Evolutionary conservation across 2,113 vertebrate genomes (phyloP), one percentile per base, ranked within the genome.

Genomic region (Pogona vitticeps): DNA sequence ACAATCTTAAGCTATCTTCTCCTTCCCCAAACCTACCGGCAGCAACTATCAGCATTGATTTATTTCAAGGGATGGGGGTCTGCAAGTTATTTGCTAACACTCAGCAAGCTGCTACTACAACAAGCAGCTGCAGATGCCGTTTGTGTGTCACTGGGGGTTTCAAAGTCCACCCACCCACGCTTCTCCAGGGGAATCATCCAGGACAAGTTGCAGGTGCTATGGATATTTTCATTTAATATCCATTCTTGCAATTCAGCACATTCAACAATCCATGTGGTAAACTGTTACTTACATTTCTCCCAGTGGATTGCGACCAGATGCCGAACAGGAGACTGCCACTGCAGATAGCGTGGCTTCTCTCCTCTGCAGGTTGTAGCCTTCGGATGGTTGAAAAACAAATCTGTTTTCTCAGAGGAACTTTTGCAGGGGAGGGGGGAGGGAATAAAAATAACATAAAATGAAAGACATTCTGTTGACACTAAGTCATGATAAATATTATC

Each of bases 181-280:
- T 87, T 92, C 95, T 94, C 96, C 90, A 78, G 94, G 96, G 96
- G 96, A 96, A 96, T 96, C 96, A 95, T 96, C 93, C 83, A 21
- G 94, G 95, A 97, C 95, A 97, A 95, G 94, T 94, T 97, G 96
- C 97, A 97, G 97, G 97, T 97, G 96, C 96, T 95, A 94, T 95
- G 94, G 95, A 97, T 96, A 97, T 97, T 97, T 97, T 96, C 94
- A 96, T 97, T 97, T 96, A 96, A 97, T 97, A 97, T 97, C 96
- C 96, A 95, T 97, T 96, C 96, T 95, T 97, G 97, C 97, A 97
- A 97, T 96, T 97, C 97, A 97, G 97, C 97, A 97, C 97, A 97
- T 97, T 97, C 96, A 52, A 95, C 97, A 97, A 97, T 96, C 96
- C 96, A 96, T 95, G 95, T 95, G 97, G 96, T 97, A 94, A 96